These are phyloP conservation scores for Blomia tropicalis DNA, from an alignment of 2,888 invertebrate genomes.

Conservation along the genomic window DNA sequence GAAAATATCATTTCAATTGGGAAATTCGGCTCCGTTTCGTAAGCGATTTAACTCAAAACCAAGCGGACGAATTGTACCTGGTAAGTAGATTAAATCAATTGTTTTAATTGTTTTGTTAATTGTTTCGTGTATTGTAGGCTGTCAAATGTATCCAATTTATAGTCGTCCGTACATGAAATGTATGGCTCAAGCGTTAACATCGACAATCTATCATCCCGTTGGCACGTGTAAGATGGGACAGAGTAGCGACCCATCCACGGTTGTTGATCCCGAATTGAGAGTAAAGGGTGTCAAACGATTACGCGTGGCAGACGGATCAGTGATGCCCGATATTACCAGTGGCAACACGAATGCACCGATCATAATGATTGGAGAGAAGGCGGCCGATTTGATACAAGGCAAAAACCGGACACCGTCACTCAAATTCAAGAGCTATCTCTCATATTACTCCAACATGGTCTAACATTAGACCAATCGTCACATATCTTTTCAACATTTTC, in stretches of 20 bases:
- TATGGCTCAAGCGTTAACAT: slow-evolving; percentile 64
- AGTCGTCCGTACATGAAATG: slow-evolving; percentile 73
- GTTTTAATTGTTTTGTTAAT: no score
- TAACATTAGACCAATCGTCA: no score
- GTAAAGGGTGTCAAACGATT: slow-evolving; percentile 52
- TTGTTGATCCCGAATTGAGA: slow-evolving; percentile 57
- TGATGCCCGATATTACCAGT: slow-evolving; percentile 72
- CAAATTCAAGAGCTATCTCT: not conserved
- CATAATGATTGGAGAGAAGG: slow-evolving; percentile 78
- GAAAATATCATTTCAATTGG: slow-evolving; percentile 52
- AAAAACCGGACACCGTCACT: not conserved
- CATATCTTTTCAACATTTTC: no score
- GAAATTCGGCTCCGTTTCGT: slow-evolving; percentile 53
- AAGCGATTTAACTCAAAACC: slow-evolving; percentile 53
- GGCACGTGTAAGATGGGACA: slow-evolving; percentile 81
- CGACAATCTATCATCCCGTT: slow-evolving; percentile 77
- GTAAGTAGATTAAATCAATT: not conserved
- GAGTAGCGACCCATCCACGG: slow-evolving; percentile 56
- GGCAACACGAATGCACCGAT: slow-evolving; percentile 78
- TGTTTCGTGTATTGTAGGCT: not conserved
- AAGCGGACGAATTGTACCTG: not conserved
- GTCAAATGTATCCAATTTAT: slow-evolving; percentile 21
- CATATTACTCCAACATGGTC: not conserved
- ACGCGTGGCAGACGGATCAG: slow-evolving; percentile 66
- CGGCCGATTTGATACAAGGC: slow-evolving; percentile 62